Percentiles rank a stretch among this genome's conserved stretches.
phyloP scores from a whole-genome alignment of 2,888 invertebrate species.

The Nomada hirtipes region DNA sequence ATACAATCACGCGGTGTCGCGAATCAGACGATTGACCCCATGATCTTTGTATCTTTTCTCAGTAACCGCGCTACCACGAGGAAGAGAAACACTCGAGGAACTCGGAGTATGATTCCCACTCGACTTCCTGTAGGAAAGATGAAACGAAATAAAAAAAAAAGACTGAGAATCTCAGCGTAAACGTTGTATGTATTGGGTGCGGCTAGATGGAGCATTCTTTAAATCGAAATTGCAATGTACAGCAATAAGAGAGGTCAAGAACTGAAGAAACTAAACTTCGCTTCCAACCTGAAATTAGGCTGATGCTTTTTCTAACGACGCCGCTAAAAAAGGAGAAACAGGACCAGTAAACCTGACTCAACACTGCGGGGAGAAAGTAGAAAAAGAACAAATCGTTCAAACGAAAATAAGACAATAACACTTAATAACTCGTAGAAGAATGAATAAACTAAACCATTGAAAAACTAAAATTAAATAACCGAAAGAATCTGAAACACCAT shows the following conservation, averaged over 20 bases:
- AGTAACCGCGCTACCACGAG: constrained; percentile 13
- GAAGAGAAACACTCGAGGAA: constrained; percentile 7
- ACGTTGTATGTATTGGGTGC: constrained; percentile 4
- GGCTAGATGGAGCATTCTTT: background rate
- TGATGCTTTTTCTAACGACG: background rate
- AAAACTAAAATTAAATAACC: background rate
- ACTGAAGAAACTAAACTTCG: background rate
- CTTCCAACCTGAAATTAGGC: background rate
- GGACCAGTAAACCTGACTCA: background rate
- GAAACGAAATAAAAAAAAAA: background rate
- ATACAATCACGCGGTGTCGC: constrained; percentile 21
- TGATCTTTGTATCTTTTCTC: constrained; percentile 13
- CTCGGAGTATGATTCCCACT: background rate
- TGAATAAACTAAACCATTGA: too few species aligned
- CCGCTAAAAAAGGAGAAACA: background rate
- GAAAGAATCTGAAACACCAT: background rate
- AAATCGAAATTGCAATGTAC: background rate
- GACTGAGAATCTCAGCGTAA: background rate
- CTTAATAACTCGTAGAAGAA: too few species aligned
- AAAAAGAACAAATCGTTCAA: constrained; percentile 1
- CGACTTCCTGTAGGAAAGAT: constrained; percentile 6
- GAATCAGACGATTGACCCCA: constrained; percentile 24
- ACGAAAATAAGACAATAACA: background rate
- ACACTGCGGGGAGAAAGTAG: constrained; percentile 17
- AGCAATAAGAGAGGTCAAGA: background rate